A percentile compares a stretch with the other conserved stretches of the same genome.
These are phyloP conservation scores for Drosophila parabipectinata DNA, from an alignment of 1,140 invertebrate species.

Conservation along the genomic window DNA sequence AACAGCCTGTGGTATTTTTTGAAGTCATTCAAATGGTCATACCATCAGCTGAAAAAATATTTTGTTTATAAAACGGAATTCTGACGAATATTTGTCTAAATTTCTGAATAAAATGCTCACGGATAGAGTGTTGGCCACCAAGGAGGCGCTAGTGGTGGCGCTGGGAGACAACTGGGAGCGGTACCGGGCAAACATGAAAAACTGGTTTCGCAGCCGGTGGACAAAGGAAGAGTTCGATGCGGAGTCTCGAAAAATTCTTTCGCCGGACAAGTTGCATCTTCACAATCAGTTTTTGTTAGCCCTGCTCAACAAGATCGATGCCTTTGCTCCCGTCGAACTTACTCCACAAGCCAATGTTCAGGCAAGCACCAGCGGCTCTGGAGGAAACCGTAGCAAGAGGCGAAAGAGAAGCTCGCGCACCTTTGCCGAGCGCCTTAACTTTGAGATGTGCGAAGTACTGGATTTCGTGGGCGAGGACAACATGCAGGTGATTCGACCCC, in stretches of 20 bases:
- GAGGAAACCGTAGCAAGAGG: conserved; percentile 84
- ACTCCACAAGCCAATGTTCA: conserved; percentile 17
- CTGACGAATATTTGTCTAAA: background rate
- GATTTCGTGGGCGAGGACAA: conserved; percentile 85
- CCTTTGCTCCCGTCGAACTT: conserved; percentile 85
- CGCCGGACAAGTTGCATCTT: conserved; percentile 89
- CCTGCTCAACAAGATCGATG: conserved; percentile 91
- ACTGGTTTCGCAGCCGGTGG: conserved; percentile 90
- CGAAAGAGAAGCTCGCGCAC: conserved; percentile 86
- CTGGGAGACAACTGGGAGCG: conserved; percentile 88
- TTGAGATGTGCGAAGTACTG: conserved; percentile 86
- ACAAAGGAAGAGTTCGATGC: conserved; percentile 92
- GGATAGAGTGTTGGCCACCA: conserved; percentile 83
- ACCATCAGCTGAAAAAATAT: conserved; percentile 9
- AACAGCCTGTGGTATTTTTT: background rate
- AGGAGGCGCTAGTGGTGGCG: conserved; percentile 86
- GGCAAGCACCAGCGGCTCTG: conserved; percentile 49
- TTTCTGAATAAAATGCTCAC: conserved; percentile 60
- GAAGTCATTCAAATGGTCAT: background rate
- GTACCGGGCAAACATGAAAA: conserved; percentile 89
- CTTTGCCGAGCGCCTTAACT: conserved; percentile 88
- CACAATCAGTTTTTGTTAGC: conserved; percentile 94
- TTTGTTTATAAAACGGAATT: background rate
- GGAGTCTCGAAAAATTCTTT: conserved; percentile 89
- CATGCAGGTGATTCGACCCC: conserved; percentile 71